Conservation (phyloP, 1,140 invertebrate species). For the Micrasema longulum region DNA sequence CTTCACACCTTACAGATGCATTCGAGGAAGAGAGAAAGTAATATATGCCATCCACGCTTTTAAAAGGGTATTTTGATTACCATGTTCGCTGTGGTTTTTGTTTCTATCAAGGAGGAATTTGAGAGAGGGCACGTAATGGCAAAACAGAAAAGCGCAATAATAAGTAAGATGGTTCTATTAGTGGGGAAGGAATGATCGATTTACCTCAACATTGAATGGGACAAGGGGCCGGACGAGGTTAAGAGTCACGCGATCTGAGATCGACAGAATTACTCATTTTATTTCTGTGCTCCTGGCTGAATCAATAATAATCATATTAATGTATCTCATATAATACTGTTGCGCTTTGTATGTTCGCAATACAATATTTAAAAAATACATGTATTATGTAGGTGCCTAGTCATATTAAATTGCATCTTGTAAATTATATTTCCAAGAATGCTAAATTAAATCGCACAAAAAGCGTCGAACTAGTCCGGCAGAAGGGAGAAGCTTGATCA, state of each 20-base stretch:
- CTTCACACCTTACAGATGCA: neutral
- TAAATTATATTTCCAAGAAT: too few species aligned
- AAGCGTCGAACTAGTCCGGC: too few species aligned
- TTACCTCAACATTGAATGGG: conserved; percentile 45
- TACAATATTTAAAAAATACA: too few species aligned
- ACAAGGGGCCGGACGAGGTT: conserved; percentile 40
- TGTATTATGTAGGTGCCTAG: too few species aligned
- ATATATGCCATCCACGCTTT: neutral
- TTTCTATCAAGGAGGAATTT: conserved; percentile 22
- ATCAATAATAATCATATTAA: too few species aligned
- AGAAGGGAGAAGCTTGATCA: too few species aligned
- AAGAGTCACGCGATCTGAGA: conserved; percentile 49
- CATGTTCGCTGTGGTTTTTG: neutral
- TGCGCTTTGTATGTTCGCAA: too few species aligned
- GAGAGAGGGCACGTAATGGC: conserved; percentile 34
- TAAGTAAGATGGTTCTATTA: conserved; percentile 54
- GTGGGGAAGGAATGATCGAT: conserved; percentile 52
- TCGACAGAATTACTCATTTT: neutral
- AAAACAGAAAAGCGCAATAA: conserved; percentile 48
- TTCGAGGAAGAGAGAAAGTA: conserved; percentile 13
- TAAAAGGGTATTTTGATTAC: neutral
- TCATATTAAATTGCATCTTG: too few species aligned
- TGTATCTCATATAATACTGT: too few species aligned
- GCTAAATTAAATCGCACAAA: too few species aligned
- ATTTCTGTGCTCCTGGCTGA: neutral